Base-by-base conservation (phyloP, 2,113 vertebrate genomes). In the Lipotes vexillifer region DNA sequence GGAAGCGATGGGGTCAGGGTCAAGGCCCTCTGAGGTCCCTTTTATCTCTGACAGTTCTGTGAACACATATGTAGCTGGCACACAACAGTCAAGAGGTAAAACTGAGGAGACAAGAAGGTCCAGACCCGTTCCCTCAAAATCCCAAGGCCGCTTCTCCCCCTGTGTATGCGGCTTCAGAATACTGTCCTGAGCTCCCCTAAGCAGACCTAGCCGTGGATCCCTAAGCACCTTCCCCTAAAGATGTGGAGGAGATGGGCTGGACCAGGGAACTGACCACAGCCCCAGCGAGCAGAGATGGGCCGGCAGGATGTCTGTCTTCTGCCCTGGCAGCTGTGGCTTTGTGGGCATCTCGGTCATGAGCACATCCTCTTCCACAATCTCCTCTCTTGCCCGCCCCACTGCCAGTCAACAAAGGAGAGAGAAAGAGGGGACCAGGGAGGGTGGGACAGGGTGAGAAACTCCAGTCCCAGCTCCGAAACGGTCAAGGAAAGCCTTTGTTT, bases 401-500 rank as follows among this genome's bases (percentile, higher is more conserved):
- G 5, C 63, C 85, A 75, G 52, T 59, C 72, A 59, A 85, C 87
- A 55, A 74, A 81, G 89, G 96, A 97, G 85, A 96, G 97, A 97
- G 74, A 52, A 71, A 88, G 95, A 92, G 88, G 92, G 83, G 97
- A 78, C 49, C 41, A 68, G 74, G 78, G 72, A 25, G 57, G 90
- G 71, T 89, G 74, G 93, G 65, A 75, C 90, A 81, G 0, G 86
- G 87, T 25, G 13, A 20, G 68, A 33, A 27, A 49, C 31, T 49
- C 46, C 2, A 29, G 94, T 23, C 80, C 20, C 86, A 95, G 90
- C 95, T 92, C 94, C 78, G 78, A 36, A 97, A 88, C 13, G 41
- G 93, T 27, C 93, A 96, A 33, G 86, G 94, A 41, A 75, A 96
- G 69, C 89, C 97, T 97, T 96, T 96, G 90, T 93, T 97, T 96